These are phyloP conservation scores for Illadopsis cleaveri DNA, from an alignment of 2,113 vertebrate species.

Conservation along the genomic window DNA sequence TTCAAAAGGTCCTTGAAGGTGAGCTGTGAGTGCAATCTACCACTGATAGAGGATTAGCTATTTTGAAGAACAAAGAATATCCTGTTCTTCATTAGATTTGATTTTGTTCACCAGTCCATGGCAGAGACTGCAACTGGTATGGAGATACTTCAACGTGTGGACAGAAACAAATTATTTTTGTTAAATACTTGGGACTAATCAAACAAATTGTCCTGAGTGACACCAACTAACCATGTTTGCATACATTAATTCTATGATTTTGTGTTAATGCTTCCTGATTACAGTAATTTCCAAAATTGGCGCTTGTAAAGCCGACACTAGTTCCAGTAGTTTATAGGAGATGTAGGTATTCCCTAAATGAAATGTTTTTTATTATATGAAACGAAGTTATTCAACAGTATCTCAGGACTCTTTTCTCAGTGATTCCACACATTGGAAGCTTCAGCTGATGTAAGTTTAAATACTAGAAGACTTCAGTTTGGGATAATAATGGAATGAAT, in stretches of 20 bases:
- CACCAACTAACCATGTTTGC: background rate
- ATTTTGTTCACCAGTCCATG: background rate
- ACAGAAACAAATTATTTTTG: constrained; percentile 18
- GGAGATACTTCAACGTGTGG: background rate
- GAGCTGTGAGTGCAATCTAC: background rate
- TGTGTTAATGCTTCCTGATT: background rate
- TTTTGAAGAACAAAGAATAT: background rate
- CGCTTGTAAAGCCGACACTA: background rate
- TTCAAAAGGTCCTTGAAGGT: constrained; percentile 11
- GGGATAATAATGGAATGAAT: background rate
- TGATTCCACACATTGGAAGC: background rate
- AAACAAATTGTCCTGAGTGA: constrained; percentile 4
- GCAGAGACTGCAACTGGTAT: background rate
- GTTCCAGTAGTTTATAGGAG: background rate
- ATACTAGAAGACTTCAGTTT: background rate
- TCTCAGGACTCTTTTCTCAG: background rate
- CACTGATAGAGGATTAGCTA: background rate
- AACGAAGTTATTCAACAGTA: background rate
- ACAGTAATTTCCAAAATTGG: background rate
- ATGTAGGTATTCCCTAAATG: background rate
- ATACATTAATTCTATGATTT: background rate
- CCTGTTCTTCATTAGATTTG: background rate
- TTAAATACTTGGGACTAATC: background rate
- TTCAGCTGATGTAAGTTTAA: background rate
- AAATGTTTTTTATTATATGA: background rate